Evolutionary conservation across 2,113 vertebrate species (phyloP).

Genomic region (Hyla sarda): DNA sequence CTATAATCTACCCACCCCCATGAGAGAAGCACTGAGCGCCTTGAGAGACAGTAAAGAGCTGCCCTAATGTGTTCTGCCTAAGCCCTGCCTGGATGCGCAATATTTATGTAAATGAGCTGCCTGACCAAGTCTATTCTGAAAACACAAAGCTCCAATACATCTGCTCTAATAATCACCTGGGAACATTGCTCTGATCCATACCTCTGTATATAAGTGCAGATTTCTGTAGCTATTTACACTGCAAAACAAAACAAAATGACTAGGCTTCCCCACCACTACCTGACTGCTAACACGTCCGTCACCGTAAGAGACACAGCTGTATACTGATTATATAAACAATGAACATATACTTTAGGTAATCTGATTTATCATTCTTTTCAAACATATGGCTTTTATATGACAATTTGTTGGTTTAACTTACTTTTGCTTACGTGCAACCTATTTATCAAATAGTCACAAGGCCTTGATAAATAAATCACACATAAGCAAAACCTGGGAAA

Average conservation of each 20-base stretch:
- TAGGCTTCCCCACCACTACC: neutral
- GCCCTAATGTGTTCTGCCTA: slow-evolving; percentile 19
- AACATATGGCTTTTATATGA: too few species aligned
- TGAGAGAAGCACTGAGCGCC: neutral
- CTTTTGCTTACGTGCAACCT: too few species aligned
- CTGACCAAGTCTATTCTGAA: slow-evolving; percentile 24
- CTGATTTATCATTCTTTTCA: too few species aligned
- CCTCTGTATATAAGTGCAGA: neutral
- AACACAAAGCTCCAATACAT: neutral
- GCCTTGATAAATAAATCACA: too few species aligned
- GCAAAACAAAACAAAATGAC: neutral
- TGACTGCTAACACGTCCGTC: neutral
- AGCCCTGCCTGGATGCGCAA: slow-evolving; percentile 37
- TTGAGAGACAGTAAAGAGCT: neutral
- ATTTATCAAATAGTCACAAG: too few species aligned
- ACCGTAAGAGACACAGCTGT: neutral
- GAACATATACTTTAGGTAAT: too few species aligned
- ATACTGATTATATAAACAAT: neutral
- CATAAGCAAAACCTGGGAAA: too few species aligned
- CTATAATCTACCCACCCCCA: neutral
- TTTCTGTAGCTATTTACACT: neutral
- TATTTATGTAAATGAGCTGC: slow-evolving; percentile 41
- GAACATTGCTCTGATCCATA: neutral
- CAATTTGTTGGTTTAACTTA: too few species aligned
- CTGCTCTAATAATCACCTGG: neutral